These are phyloP conservation scores for Ashinkailepas kermadecensis DNA, from an alignment of 2,888 invertebrate species.

Conservation along the genomic window DNA sequence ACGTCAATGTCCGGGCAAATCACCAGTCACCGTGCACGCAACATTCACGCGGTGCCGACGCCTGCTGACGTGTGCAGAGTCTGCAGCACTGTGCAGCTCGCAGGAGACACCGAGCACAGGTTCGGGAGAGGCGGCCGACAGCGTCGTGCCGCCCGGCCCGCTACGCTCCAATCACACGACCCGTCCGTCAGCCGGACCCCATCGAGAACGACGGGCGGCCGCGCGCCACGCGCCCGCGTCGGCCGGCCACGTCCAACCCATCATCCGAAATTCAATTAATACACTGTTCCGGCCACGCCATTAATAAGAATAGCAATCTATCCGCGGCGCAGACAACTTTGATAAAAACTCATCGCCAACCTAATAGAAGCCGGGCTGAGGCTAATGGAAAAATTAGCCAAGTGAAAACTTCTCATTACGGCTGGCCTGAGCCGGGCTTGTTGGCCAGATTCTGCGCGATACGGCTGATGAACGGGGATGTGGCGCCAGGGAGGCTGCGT, in stretches of 20 bases:
- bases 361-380: conserved; percentile 9
- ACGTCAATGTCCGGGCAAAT: too few species aligned
- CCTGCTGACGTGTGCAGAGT: too few species aligned
- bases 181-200: background rate
- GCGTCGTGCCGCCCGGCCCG: too few species aligned
- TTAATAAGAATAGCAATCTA: conserved; percentile 22
- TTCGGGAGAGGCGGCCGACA: too few species aligned
- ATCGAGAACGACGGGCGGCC: background rate
- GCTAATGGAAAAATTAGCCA: conserved; percentile 22
- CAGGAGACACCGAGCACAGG: too few species aligned
- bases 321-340: conserved; percentile 1
- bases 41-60: too few species aligned
- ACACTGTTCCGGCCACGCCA: conserved; percentile 16
- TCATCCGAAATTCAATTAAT: conserved; percentile 17
- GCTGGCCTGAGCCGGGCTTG: conserved; percentile 17
- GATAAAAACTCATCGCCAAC: conserved; percentile 13
- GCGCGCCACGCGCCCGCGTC: background rate
- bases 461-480: conserved; percentile 15
- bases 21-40: too few species aligned
- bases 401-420: conserved; percentile 22
- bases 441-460: conserved; percentile 8
- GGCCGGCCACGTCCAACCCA: background rate
- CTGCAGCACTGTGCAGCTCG: too few species aligned
- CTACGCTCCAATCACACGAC: background rate
- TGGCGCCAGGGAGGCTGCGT: too few species aligned